phyloP scores from a whole-genome alignment of 2,113 vertebrate species.

The Trichomycterus rosablanca region DNA sequence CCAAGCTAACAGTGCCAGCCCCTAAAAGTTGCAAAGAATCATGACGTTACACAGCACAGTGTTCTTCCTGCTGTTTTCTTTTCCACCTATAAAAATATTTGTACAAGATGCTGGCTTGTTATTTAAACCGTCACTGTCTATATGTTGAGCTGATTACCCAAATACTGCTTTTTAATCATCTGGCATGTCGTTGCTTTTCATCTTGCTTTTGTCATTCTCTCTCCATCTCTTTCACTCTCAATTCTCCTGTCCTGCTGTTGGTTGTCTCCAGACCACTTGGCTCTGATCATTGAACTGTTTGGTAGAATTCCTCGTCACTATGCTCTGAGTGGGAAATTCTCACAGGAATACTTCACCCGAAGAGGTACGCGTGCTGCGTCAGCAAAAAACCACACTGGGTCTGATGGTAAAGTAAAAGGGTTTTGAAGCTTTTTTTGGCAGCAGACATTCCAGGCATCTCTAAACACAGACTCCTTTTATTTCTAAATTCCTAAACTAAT shows the following conservation, averaged over 20 bases:
- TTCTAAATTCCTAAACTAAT: no score
- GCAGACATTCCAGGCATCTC: no score
- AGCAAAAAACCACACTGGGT: constrained; percentile 50
- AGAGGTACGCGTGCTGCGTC: constrained; percentile 77
- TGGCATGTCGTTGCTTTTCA: constrained; percentile 5
- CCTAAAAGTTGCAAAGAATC: no score
- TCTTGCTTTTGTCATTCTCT: constrained; percentile 14
- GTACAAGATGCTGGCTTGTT: no score
- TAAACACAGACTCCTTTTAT: not conserved
- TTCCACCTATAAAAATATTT: no score
- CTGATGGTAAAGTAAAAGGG: constrained; percentile 13
- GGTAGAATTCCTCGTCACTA: constrained; percentile 92
- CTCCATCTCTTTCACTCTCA: constrained; percentile 8
- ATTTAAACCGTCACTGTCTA: not conserved
- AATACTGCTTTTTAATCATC: not conserved
- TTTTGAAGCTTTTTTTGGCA: constrained; percentile 32
- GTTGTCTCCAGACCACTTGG: constrained; percentile 71
- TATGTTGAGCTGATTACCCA: not conserved
- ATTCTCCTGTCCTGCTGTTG: constrained; percentile 16
- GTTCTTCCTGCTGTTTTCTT: no score
- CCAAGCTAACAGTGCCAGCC: no score
- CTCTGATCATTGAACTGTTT: constrained; percentile 83
- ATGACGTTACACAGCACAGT: no score
- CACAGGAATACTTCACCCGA: constrained; percentile 97
- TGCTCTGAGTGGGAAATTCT: constrained; percentile 92